A percentile compares a stretch with the other conserved stretches of the same genome.
These are phyloP conservation scores for Mus pahari DNA, from an alignment of 2,113 vertebrate genomes.

Conservation along the genomic window DNA sequence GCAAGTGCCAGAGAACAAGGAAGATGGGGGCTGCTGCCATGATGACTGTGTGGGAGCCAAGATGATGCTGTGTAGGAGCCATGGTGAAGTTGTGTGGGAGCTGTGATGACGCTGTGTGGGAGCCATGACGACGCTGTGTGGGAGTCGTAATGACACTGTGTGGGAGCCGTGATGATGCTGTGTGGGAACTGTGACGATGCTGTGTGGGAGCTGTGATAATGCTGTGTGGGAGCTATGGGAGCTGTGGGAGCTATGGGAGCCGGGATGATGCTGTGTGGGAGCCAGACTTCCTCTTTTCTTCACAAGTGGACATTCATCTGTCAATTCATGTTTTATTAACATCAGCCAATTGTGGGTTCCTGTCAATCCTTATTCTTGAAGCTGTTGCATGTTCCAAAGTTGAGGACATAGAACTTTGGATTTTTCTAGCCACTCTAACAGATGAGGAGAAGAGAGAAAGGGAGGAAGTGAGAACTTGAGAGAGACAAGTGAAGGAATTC, in stretches of 20 bases:
- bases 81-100: too few relatives aligned
- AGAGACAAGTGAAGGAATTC: background rate
- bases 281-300: background rate
- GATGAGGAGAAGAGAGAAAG: background rate
- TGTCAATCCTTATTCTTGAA: background rate
- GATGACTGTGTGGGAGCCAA: too few relatives aligned
- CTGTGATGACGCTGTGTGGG: background rate
- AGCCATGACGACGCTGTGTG: background rate
- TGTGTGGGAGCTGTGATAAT: background rate
- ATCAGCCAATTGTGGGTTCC: background rate
- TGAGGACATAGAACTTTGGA: background rate
- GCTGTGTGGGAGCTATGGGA: too few relatives aligned
- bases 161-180: background rate
- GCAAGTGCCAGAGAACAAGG: background rate
- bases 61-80: background rate
- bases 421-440: background rate
- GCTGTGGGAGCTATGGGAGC: too few relatives aligned
- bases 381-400: too few relatives aligned
- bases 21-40: background rate
- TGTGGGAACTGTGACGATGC: too few relatives aligned
- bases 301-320: too few relatives aligned
- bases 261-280: too few relatives aligned
- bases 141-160: background rate
- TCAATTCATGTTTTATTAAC: background rate
- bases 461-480: background rate